Evolutionary conservation across 2,113 vertebrate genomes (phyloP).

Genomic region (Mungos mungo): DNA sequence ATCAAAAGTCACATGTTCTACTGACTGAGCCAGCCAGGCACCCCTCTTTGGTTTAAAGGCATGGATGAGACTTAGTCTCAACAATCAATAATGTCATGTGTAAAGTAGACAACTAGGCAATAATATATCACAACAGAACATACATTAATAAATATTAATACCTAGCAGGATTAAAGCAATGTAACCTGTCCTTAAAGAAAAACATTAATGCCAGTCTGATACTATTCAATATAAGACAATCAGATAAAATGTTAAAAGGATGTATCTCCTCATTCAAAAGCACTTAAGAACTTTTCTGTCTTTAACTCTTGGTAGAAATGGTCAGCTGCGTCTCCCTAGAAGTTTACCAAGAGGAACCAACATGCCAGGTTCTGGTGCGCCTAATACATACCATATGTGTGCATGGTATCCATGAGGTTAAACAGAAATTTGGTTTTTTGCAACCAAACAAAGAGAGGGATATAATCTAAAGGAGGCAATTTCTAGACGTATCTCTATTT

Average conservation of each 20-base stretch:
- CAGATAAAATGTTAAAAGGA: not conserved
- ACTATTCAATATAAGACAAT: conserved; percentile 10
- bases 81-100: not conserved
- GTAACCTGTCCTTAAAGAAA: not conserved
- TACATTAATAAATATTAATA: conserved; percentile 7
- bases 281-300: not conserved
- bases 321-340: not conserved
- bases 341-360: not conserved
- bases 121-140: not conserved
- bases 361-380: not conserved
- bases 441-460: not conserved
- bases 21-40: not conserved
- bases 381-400: not conserved
- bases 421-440: not conserved
- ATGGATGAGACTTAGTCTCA: not conserved
- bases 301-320: not conserved
- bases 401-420: not conserved
- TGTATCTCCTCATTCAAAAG: not conserved
- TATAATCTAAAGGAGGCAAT: not conserved
- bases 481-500: not conserved
- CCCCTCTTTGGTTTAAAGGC: not conserved
- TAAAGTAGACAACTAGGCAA: not conserved
- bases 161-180: not conserved
- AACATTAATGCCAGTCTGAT: not conserved
- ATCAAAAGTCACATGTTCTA: not conserved